Evolutionary conservation across 2,888 invertebrate genomes (phyloP).

Genomic region (Myopa testacea): DNA sequence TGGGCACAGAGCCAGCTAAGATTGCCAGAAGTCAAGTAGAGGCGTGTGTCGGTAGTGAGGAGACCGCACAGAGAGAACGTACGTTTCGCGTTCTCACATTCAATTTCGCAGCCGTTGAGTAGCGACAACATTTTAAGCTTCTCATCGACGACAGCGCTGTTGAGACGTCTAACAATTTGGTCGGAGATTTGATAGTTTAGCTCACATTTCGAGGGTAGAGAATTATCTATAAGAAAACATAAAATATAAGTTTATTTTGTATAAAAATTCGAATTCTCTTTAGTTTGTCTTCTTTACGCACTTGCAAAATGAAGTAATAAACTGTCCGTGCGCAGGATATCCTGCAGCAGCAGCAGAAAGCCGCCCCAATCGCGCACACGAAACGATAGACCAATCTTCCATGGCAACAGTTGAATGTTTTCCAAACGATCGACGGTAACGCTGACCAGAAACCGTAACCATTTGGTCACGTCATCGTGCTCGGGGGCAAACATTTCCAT

Average conservation of each 20-base stretch:
- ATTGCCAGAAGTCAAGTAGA: constrained; percentile 68
- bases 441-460: constrained; percentile 70
- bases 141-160: constrained; percentile 56
- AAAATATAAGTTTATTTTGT: not conserved
- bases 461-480: constrained; percentile 71
- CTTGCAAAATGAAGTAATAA: constrained; percentile 70
- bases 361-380: constrained; percentile 67
- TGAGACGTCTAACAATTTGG: constrained; percentile 61
- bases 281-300: constrained; percentile 51
- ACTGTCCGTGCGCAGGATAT: constrained; percentile 70
- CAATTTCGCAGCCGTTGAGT: constrained; percentile 67
- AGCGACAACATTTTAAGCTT: constrained; percentile 68
- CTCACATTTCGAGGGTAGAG: constrained; percentile 67
- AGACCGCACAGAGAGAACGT: constrained; percentile 59
- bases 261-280: not conserved
- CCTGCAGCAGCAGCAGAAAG: constrained; percentile 69
- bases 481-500: constrained; percentile 69
- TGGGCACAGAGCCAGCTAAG: constrained; percentile 69
- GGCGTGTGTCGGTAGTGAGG: constrained; percentile 65
- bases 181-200: constrained; percentile 65
- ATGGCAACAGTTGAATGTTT: constrained; percentile 70
- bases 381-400: constrained; percentile 71
- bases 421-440: constrained; percentile 69
- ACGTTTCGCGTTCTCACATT: constrained; percentile 58
- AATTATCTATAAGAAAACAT: constrained; percentile 59